phyloP scores from a whole-genome alignment of 30 jellyfish, hydroid and myxozoan genomes.

The Chrysaora quinquecirrha region DNA sequence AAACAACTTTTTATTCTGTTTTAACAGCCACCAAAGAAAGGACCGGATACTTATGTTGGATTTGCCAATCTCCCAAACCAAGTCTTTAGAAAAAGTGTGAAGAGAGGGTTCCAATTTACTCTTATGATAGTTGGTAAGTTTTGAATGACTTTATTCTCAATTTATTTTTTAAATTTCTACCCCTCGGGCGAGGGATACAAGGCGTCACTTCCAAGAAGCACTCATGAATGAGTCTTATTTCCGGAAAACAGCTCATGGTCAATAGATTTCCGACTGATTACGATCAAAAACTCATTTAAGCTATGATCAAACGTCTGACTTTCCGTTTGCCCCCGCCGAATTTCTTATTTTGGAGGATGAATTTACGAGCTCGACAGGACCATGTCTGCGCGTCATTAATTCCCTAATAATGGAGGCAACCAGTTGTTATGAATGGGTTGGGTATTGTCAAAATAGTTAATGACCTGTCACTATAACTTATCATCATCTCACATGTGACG shows the following conservation, averaged over 20 bases:
- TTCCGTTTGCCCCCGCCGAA: background rate
- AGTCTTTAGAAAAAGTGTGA: constrained; percentile 94
- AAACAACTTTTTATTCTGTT: constrained; percentile 19
- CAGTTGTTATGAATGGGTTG: background rate
- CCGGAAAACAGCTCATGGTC: background rate
- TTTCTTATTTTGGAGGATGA: background rate
- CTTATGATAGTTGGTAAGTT: constrained; percentile 96
- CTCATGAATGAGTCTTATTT: background rate
- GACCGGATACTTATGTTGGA: constrained; percentile 94
- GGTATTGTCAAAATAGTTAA: background rate
- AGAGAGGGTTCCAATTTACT: constrained; percentile 93
- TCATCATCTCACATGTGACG: background rate
- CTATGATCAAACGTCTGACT: background rate
- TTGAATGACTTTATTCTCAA: background rate
- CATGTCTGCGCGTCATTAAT: background rate
- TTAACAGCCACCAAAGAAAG: constrained; percentile 90
- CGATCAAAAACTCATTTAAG: background rate
- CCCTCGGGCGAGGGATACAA: background rate
- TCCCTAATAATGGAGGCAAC: background rate
- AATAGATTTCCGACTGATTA: background rate
- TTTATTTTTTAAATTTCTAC: background rate
- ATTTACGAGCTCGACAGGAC: background rate
- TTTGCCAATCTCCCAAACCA: constrained; percentile 97
- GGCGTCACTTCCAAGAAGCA: background rate
- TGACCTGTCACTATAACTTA: background rate